Base-by-base conservation (phyloP, 2,113 vertebrate genomes). In the Elephas maximus region DNA sequence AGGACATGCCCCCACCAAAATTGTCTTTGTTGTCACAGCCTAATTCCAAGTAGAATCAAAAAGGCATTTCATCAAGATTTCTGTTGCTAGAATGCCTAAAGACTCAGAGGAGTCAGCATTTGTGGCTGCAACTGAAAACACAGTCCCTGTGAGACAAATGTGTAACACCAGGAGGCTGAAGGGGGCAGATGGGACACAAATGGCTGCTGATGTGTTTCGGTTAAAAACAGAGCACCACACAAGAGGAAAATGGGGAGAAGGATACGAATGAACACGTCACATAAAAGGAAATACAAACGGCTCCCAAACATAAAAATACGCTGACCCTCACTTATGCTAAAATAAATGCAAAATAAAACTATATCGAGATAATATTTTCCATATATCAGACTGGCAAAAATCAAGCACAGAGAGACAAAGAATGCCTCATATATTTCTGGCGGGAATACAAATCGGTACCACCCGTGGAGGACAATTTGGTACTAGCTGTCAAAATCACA, bases 271-370 rank as follows among this genome's bases (percentile, higher is more conserved):
- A 91, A 91, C 51, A 73, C 28, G 37, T 60, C 24, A 87, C 63
- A 87, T 60, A n/a, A 92, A 93, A 86, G 26, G 41, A 84, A 91
- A 88, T 2, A 74, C 21, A 92, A 69, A 83, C 15, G 41, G 65
- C 85, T 89, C 57, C 57, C 30, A 93, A 74, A 80, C 24, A 84
- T 53, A 88, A 88, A 95, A 81, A 85, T 23, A 76, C 45, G 48
- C 30, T 87, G 57, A 48, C 82, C 7, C 24, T 84, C 33, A 93
- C 4, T 81, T 81, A 93, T 33, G 67, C 65, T 48, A 83, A 94
- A 92, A 90, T 69, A 90, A 92, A 65, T 57, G 15, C 37, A 81
- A 93, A 90, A 90, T 53, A 44, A 86, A 96, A 48, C 8, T 89
- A 23, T 24, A 74, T 0, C 60, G 78, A 78, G 7, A 41, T 81